Evolutionary conservation across 2,888 invertebrate genomes (phyloP), one percentile per base, ranked within the genome.

Genomic region (Apocheima hispidaria): DNA sequence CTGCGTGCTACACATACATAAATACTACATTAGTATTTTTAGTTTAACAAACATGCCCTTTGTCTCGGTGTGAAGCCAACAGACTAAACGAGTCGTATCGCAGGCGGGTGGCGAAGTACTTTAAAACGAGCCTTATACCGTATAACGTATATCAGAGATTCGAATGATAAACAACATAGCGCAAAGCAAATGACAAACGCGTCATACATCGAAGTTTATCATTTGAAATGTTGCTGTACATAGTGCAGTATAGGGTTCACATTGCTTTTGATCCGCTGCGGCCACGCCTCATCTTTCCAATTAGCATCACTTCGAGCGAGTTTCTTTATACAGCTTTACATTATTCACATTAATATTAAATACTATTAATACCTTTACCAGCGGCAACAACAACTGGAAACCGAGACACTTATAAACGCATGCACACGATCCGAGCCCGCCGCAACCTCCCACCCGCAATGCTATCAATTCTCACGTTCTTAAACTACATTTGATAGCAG

Each of bases 381-480:
- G 23, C 55, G 49, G 16, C 28, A 55, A 46, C 14, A 36, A 41
- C 48, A 60, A 57, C 55, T 48, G 43, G 36, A 35, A 44, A 59
- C 26, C 41, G n/a, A 36, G 33, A 26, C 55, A 40, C 57, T 43
- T 52, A 16, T n/a, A 36, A 41, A 26, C 14, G 20, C 61, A 61
- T 57, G 61, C 61, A 28, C 44, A 48, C 21, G 1, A 6, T 2
- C 7, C 26, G 26, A 26, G 23, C 44, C 40, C 43, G 57, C 2
- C 30, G 35, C 36, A 28, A 36, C 44, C 26, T 36, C 21, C 43
- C 57, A 68, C 63, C 68, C 62, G 65, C 61, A 60, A 1, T 7
- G 4, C 1, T 20, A 6, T 41, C 23, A 1, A 21, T 41, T 23
- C 41, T n/a, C 20, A 21, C n/a, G 3, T 4, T n/a, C n/a, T 18